Conservation (phyloP, 2,888 invertebrate species). For the Ptilodon capucinus region DNA sequence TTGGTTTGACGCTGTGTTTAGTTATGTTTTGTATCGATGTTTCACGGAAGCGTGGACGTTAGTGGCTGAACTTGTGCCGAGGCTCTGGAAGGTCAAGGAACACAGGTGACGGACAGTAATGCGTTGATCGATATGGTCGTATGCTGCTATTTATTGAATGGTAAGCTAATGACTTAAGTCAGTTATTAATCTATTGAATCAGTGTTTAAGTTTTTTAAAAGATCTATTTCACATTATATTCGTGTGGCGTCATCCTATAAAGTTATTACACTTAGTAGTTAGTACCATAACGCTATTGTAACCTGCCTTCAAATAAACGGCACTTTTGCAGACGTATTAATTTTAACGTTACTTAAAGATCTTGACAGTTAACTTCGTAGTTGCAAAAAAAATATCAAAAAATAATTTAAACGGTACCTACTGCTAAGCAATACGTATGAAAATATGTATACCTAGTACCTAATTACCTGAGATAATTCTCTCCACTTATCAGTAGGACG, state of each 20-base stretch:
- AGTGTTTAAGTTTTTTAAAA: no score
- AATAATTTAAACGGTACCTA: no score
- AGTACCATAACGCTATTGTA: no score
- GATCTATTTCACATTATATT: neutral
- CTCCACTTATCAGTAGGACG: neutral
- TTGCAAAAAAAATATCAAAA: no score
- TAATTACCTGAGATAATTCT: no score
- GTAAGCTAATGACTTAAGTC: slow-evolving; percentile 38
- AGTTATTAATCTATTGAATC: no score
- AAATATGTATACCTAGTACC: no score
- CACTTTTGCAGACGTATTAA: no score
- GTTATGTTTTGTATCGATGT: slow-evolving; percentile 36
- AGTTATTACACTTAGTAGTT: neutral
- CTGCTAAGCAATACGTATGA: no score
- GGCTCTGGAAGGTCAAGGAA: slow-evolving; percentile 58
- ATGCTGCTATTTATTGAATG: slow-evolving; percentile 27
- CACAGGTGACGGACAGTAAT: slow-evolving; percentile 31
- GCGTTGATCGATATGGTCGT: slow-evolving; percentile 32
- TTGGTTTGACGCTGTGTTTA: slow-evolving; percentile 32
- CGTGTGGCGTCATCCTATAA: neutral
- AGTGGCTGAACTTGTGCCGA: slow-evolving; percentile 46
- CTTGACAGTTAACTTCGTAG: no score
- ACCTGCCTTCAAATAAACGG: no score
- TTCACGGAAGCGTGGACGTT: slow-evolving; percentile 45
- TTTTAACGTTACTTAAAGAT: no score